phyloP scores from a whole-genome alignment of 2,113 vertebrate species.

The Myotis lucifugus region DNA sequence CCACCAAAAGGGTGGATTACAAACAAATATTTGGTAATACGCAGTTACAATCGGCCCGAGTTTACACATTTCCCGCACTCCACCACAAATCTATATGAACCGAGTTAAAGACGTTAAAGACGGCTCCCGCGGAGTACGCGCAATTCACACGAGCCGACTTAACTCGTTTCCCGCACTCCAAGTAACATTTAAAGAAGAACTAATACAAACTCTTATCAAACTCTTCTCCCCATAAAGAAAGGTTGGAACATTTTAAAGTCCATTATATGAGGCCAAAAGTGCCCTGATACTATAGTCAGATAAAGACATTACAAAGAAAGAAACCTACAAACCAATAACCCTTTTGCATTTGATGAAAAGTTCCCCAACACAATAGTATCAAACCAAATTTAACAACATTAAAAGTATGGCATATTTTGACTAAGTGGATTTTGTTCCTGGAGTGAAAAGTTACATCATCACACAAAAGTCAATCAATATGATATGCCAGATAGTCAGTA shows the following conservation, averaged over 20 bases:
- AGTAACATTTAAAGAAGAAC: not conserved
- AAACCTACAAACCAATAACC: not conserved
- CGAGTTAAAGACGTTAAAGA: too few relatives aligned
- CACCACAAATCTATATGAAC: too few relatives aligned
- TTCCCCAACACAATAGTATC: not conserved
- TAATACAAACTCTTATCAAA: not conserved
- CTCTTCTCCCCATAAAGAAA: not conserved
- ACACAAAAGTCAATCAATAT: not conserved
- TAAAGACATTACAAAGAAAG: not conserved
- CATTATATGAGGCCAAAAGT: not conserved
- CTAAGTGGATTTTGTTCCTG: not conserved
- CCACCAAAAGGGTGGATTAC: too few relatives aligned
- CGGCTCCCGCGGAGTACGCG: too few relatives aligned
- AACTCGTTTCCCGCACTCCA: too few relatives aligned
- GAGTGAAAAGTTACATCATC: not conserved
- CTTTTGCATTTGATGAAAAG: not conserved
- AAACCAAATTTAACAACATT: not conserved
- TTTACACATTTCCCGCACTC: too few relatives aligned
- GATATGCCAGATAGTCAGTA: not conserved
- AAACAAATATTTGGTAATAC: too few relatives aligned
- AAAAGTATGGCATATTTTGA: not conserved
- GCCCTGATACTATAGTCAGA: too few relatives aligned
- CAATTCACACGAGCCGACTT: too few relatives aligned
- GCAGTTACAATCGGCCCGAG: too few relatives aligned
- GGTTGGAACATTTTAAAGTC: not conserved